phyloP scores from a whole-genome alignment of 2,113 vertebrate species.

The Cyphomyrus discorhynchus region DNA sequence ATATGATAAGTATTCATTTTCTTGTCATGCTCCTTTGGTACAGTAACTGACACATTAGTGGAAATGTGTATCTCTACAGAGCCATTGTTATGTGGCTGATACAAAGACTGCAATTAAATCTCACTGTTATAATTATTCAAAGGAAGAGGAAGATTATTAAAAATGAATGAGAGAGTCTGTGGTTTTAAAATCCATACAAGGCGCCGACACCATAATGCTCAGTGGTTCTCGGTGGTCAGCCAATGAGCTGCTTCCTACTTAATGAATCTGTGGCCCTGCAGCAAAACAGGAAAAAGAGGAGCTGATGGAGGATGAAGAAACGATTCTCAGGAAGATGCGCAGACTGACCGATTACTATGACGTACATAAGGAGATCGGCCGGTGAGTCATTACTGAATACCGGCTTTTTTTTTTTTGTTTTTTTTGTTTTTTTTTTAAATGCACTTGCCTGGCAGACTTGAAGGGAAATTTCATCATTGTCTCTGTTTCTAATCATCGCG shows the following conservation, averaged over 20 bases:
- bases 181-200: not conserved
- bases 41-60: not conserved
- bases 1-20: not conserved
- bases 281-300: conserved; percentile 63
- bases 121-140: conserved; percentile 1
- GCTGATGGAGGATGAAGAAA: conserved; percentile 64
- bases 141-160: not conserved
- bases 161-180: not conserved
- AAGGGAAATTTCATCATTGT: not conserved
- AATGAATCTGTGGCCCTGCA: conserved; percentile 39
- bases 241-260: not conserved
- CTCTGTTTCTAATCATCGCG: not conserved
- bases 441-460: not conserved
- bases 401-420: not conserved
- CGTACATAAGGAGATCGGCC: conserved; percentile 86
- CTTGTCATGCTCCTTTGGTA: not conserved
- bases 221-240: not conserved
- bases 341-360: conserved; percentile 84
- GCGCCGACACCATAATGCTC: not conserved
- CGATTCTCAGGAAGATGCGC: conserved; percentile 72
- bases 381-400: conserved; percentile 52
- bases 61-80: not conserved
- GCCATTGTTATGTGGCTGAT: not conserved
- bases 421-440: conserved; percentile 14
- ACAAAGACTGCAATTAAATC: conserved; percentile 13